phyloP scores from a whole-genome alignment of 2,888 invertebrate genomes.

The Coremacera marginata region DNA sequence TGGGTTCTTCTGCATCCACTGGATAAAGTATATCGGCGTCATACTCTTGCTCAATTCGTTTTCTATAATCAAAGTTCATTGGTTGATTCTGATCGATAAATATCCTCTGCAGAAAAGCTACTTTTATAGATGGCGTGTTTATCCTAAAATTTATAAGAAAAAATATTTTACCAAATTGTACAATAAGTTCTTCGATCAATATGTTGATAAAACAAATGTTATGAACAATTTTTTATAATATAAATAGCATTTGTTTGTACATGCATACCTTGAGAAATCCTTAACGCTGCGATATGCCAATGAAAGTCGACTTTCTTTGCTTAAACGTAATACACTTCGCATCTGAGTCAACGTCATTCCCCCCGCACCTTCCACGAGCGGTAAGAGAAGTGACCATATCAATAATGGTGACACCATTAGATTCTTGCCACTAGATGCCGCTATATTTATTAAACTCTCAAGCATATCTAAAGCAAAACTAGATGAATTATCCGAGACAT shows the following conservation, averaged over 20 bases:
- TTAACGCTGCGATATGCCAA: slow-evolving; percentile 31
- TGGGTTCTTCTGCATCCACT: slow-evolving; percentile 72
- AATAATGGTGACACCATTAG: slow-evolving; percentile 77
- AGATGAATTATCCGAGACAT: slow-evolving; percentile 5
- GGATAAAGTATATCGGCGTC: slow-evolving; percentile 72
- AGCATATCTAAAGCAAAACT: slow-evolving; percentile 22
- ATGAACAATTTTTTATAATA: too few relatives aligned
- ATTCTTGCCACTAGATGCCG: slow-evolving; percentile 57
- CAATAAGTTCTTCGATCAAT: too few relatives aligned
- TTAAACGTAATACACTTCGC: slow-evolving; percentile 64
- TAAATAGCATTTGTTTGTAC: not conserved
- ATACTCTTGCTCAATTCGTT: slow-evolving; percentile 68
- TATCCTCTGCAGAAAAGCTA: slow-evolving; percentile 70
- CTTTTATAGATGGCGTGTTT: slow-evolving; percentile 65
- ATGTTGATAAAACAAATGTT: too few relatives aligned
- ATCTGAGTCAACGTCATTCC: slow-evolving; percentile 72
- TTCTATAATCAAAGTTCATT: slow-evolving; percentile 57
- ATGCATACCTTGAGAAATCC: not conserved
- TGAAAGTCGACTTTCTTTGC: slow-evolving; percentile 51
- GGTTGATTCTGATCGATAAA: slow-evolving; percentile 64
- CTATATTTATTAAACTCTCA: not conserved
- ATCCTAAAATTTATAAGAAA: slow-evolving; percentile 52
- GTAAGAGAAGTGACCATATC: slow-evolving; percentile 75
- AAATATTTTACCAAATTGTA: too few relatives aligned
- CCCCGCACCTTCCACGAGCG: slow-evolving; percentile 74